Base-by-base conservation (phyloP, 2,797 vertebrate genomes). In the Hipposideros larvatus region DNA sequence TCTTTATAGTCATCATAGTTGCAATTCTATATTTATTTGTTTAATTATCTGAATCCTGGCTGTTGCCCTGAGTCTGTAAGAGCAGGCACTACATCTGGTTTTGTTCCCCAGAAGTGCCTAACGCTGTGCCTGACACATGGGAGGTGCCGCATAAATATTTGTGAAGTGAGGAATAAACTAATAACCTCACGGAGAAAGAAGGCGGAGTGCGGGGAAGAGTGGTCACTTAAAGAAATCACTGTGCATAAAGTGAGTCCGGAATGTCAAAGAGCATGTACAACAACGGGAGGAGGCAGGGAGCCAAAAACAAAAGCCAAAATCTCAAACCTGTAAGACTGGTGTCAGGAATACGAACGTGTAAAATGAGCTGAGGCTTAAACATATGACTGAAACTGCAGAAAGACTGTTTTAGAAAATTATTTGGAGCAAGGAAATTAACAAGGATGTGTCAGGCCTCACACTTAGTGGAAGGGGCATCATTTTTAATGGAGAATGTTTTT, bases 371-470 rank as follows among this genome's bases (percentile, higher is more conserved):
- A 90, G 90, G 53, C 43, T 84, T 77, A 63, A 83, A 63, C 78
- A 48, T 70, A 91, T 34, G 90, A 11, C 87, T 55, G 61, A 95
- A 87, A 91, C 87, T 65, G 18, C 83, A 79, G 84, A 73, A 90
- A 92, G 31, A 2, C 63, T 82, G 31, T 83, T 90, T 85, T 59
- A 70, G 87, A 93, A 92, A 96, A 85, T 88, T 24, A 78, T 90
- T 22, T 82, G 63, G 68, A 94, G 90, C 85, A 78, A 95, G 82
- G 75, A 92, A 96, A 92, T 94, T n/a, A 91, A 28, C 22, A 70
- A 83, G 79, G 71, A 68, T 70, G 41, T 86, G 70, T 79, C 78
- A 75, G 89, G 66, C 53, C 90, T 61, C 68, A 57, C 61, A 63
- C 48, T 75, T 41, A 10, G 46, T 61, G 37, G 43, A 77, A 63